phyloP scores from a whole-genome alignment of 2,888 invertebrate genomes.

The Mythimna lalbum region DNA sequence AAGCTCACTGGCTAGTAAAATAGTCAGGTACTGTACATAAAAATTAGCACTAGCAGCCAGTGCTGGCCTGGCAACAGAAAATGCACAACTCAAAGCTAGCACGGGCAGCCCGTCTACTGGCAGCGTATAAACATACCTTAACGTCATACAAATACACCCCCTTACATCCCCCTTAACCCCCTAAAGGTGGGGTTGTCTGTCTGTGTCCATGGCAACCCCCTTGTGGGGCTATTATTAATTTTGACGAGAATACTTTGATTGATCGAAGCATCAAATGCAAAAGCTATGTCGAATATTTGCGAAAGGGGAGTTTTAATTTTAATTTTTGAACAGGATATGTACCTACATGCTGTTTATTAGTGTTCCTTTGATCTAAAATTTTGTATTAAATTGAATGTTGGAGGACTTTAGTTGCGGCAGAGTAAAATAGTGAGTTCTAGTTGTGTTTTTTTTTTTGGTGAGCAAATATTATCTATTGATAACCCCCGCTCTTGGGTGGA shows the following conservation, averaged over 20 bases:
- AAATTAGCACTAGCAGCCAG: background rate
- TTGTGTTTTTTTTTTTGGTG: too few species aligned
- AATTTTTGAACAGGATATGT: slow-evolving; percentile 1
- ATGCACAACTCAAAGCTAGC: background rate
- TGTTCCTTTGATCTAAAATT: slow-evolving; percentile 16
- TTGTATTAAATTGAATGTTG: background rate
- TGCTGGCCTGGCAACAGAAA: background rate
- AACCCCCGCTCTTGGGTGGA: too few species aligned
- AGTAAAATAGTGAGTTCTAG: background rate
- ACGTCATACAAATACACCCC: slow-evolving; percentile 43
- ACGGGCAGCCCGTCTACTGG: background rate
- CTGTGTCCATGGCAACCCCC: slow-evolving; percentile 54
- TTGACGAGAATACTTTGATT: slow-evolving; percentile 52
- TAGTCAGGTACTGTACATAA: too few species aligned
- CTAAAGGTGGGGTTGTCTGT: slow-evolving; percentile 42
- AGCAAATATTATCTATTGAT: too few species aligned
- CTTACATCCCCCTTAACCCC: slow-evolving; percentile 26
- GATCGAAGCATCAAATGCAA: slow-evolving; percentile 48
- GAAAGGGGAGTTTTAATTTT: slow-evolving; percentile 22
- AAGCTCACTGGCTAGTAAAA: too few species aligned
- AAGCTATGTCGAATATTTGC: slow-evolving; percentile 23
- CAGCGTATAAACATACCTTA: background rate
- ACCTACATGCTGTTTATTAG: background rate
- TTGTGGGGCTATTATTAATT: slow-evolving; percentile 47
- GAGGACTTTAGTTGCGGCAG: slow-evolving; percentile 1